Evolutionary conservation across 1,140 invertebrate genomes (phyloP), one percentile per base, ranked within the genome.

Genomic region (Leucophenga varia): DNA sequence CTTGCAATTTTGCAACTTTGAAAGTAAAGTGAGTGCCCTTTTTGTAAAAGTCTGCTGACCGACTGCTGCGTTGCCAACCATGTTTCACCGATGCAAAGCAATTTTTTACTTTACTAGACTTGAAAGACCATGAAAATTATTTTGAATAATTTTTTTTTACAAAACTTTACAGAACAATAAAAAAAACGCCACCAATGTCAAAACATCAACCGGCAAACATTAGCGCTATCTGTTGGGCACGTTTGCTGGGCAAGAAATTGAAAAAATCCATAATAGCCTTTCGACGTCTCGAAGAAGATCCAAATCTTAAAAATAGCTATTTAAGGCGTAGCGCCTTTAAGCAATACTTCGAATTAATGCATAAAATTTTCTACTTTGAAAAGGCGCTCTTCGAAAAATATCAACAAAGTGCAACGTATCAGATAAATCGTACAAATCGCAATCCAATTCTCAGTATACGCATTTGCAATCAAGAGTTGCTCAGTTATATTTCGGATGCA

Each of bases 171-270:
- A 90, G 85, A 80, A 80, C 70, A 81, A 82, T 48, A 83, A 84
- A 50, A n/a, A 81, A 84, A 49, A 79, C 82, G 47, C 91, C 92
- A 1, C 88, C 89, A 1, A 61, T 93, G 10, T 78, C 87, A 10
- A 83, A 84, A 36, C 83, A 92, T 61, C 85, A 91, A 55, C 87
- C 91, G 1, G 84, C 86, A 0, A 79, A 85, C 13, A 83, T 88
- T 16, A 91, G 92, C 14, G 81, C 88, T 12, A 90, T 95, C 39
- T 88, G 82, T 64, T 95, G 92, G 92, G 84, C 85, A 3, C 79
- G 88, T 22, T 79, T 86, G 32, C 73, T 94, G 10, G 90, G 90
- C 55, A 80, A 86, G 52, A 83, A 84, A 44, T 79, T 95, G 13
- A 93, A 90, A 71, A 80, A 80, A 41, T 84, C 90, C 0, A 85